Evolutionary conservation across 2,888 invertebrate species (phyloP), one percentile per base, ranked within the genome.

Genomic region (Callimorpha dominula): DNA sequence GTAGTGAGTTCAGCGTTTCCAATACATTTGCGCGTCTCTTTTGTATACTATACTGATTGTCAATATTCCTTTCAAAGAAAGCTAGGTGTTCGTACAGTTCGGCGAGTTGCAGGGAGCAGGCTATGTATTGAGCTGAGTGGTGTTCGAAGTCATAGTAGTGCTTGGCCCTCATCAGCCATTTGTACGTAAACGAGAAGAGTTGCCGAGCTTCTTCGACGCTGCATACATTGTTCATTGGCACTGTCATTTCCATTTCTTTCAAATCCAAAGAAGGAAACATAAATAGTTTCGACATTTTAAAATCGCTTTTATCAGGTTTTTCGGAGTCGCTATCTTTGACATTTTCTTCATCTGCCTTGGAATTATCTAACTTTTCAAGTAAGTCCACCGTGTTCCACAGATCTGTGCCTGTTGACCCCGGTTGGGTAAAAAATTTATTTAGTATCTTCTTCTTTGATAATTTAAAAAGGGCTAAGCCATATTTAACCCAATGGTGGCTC

Each of bases 11-110:
- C 0, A 97, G 87, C 0, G 96, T 95, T 85, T 97, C 97, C 40
- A 97, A 86, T 40, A 96, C 96, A 69, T 97, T 96, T 2, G 96
- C 96, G 40, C 97, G 91, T 65, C 96, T 92, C 86, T 96, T 96
- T 81, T 97, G 97, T 42, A 97, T 95, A 75, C 91, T 95, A 84
- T 97, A 97, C 80, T 95, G 95, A 76, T 91, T 92, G 76, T 97
- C 97, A 63, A 97, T 93, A 85, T 97, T 97, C 60, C 96, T 93
- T 89, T 98, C 98, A 91, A 97, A 98, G 88, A 97, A 97, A 0
- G 97, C 96, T 70, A 98, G 92, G 84, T 96, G 96, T 81, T 97
- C 96, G 86, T 97, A 97, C 17, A 97, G 88, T 82, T 97, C 97
- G 63, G 97, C 97, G 65, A 96, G 87, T 85, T 97, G 96, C 77